A percentile compares a stretch with the other conserved stretches of the same genome.
phyloP scores from a whole-genome alignment of 2,113 vertebrate species.

The Erpornis zantholeuca region DNA sequence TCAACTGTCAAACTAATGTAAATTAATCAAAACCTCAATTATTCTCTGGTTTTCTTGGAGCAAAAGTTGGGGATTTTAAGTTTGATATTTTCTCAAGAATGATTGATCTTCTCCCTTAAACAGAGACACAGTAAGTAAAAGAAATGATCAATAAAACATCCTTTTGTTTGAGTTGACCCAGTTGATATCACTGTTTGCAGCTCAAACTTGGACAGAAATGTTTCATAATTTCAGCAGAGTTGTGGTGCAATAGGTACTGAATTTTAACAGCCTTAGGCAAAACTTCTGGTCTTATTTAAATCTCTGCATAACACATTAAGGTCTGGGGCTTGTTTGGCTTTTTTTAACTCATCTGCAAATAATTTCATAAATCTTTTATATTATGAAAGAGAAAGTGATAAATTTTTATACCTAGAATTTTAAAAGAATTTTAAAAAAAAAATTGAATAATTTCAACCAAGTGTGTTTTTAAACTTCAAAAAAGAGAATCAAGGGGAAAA shows the following conservation, averaged over 20 bases:
- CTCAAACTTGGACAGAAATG: not conserved
- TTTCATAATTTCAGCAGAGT: not conserved
- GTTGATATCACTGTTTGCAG: not conserved
- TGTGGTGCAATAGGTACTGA: not conserved
- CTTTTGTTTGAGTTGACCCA: not conserved
- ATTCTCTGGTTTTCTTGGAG: not conserved
- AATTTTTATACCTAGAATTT: not conserved
- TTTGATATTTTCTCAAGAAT: not conserved
- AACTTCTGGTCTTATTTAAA: not conserved
- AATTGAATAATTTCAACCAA: not conserved
- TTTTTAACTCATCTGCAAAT: not conserved
- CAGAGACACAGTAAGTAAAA: not conserved
- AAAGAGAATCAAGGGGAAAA: not conserved
- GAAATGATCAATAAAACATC: not conserved
- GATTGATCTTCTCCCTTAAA: not conserved
- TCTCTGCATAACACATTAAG: not conserved
- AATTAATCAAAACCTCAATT: not conserved
- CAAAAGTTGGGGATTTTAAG: not conserved
- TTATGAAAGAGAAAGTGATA: not conserved
- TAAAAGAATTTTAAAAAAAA: not conserved
- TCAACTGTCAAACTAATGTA: not conserved
- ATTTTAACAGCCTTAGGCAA: not conserved
- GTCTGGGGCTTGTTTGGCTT: not conserved
- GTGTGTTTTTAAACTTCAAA: not conserved
- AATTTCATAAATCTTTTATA: not conserved